These are phyloP conservation scores for Caenorhabditis latens DNA, from an alignment of 1,140 invertebrate species.

Conservation along the genomic window DNA sequence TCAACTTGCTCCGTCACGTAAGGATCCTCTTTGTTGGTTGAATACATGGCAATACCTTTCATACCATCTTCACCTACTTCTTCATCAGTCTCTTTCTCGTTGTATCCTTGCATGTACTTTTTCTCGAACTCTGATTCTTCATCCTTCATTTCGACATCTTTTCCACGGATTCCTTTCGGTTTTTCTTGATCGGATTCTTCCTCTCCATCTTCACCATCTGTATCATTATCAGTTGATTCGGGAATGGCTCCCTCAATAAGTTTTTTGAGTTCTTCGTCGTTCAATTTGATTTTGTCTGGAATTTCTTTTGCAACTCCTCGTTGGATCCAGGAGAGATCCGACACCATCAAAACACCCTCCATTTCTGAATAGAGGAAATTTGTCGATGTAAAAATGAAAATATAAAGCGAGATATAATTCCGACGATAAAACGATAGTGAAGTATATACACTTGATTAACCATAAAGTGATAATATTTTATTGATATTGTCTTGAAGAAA, in stretches of 20 bases:
- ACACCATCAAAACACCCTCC: constrained; percentile 62
- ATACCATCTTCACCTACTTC: constrained; percentile 45
- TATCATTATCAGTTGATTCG: constrained; percentile 30
- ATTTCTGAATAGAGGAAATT: not conserved
- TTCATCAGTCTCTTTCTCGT: constrained; percentile 34
- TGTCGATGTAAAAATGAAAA: too few relatives aligned
- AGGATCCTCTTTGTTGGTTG: constrained; percentile 62
- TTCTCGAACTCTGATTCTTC: constrained; percentile 35
- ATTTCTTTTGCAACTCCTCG: constrained; percentile 65
- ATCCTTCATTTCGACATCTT: constrained; percentile 33
- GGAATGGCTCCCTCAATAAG: constrained; percentile 57
- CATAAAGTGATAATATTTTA: not conserved
- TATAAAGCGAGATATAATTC: too few relatives aligned
- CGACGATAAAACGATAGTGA: not conserved
- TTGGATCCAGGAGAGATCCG: constrained; percentile 64
- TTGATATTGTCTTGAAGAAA: not conserved
- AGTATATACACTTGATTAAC: not conserved
- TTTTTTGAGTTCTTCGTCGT: constrained; percentile 64
- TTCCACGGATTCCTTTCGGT: constrained; percentile 18
- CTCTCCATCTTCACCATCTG: constrained; percentile 20
- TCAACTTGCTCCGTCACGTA: constrained; percentile 63
- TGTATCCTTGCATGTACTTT: constrained; percentile 29
- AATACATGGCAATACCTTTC: constrained; percentile 63
- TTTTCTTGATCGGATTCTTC: constrained; percentile 14
- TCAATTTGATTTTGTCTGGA: constrained; percentile 65